Evolutionary conservation across 23 tunicate species (phyloP).

Genomic region (Trididemnum clinides): DNA sequence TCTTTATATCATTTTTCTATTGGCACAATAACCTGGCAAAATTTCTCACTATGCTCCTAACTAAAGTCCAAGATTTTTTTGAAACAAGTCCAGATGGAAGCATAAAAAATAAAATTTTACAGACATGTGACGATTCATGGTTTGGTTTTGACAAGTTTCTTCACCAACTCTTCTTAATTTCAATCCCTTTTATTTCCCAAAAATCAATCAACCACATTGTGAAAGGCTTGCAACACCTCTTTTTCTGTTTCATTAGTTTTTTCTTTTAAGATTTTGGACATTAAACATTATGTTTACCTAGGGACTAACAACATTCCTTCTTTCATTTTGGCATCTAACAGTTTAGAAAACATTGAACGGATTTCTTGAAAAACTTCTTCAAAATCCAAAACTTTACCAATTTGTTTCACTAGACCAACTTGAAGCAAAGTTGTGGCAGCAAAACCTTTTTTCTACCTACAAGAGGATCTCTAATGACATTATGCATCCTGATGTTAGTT

Average conservation of each 20-base stretch:
- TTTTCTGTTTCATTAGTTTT: conserved; percentile 22
- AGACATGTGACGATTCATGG: conserved; percentile 5
- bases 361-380: no score
- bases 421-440: not conserved
- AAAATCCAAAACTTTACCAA: no score
- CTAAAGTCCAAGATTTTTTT: not conserved
- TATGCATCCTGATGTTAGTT: conserved; percentile 9
- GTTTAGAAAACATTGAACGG: not conserved
- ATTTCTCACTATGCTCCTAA: not conserved
- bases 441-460: not conserved
- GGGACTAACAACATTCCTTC: not conserved
- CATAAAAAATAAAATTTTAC: conserved; percentile 17
- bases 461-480: not conserved
- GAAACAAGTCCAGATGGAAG: not conserved
- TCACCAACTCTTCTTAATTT: conserved; percentile 15
- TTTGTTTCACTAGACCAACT: not conserved
- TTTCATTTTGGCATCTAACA: no score
- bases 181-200: conserved; percentile 20
- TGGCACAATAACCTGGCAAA: not conserved
- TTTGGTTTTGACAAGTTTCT: not conserved
- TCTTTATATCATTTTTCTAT: not conserved
- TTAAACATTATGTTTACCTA: not conserved
- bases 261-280: not conserved
- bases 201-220: conserved; percentile 5
- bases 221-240: conserved; percentile 15